A percentile compares a stretch with the other conserved stretches of the same genome.
Conservation (phyloP, 1,140 invertebrate species). For the Calephelis virginiensis region DNA sequence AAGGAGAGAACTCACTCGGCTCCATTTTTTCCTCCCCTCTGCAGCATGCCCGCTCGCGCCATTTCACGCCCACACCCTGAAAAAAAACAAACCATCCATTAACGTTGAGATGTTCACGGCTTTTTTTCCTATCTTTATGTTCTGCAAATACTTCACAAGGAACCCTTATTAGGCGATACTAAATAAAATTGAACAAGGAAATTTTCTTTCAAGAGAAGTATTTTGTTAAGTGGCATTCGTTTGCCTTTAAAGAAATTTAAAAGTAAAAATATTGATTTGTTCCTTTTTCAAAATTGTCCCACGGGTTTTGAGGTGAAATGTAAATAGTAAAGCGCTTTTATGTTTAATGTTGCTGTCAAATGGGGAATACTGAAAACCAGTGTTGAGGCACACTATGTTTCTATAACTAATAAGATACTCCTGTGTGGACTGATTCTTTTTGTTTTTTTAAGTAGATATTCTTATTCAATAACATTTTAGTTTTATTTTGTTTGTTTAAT, state of each 20-base stretch:
- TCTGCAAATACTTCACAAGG: constrained; percentile 49
- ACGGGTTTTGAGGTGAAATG: no score
- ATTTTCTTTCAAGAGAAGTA: constrained; percentile 12
- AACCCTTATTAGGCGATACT: constrained; percentile 22
- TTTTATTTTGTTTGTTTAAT: no score
- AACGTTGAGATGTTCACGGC: constrained; percentile 52
- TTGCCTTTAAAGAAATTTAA: not conserved
- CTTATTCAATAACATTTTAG: no score
- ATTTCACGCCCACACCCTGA: constrained; percentile 74
- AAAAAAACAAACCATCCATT: constrained; percentile 69
- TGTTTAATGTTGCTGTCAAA: no score
- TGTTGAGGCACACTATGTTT: no score
- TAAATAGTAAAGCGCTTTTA: no score
- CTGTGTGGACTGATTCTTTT: no score
- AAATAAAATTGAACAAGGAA: constrained; percentile 17
- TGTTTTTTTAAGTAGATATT: no score
- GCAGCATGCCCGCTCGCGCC: constrained; percentile 79
- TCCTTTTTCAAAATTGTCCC: not conserved
- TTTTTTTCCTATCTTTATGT: constrained; percentile 55
- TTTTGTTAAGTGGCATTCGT: constrained; percentile 10
- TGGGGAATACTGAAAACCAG: no score
- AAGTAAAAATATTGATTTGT: constrained; percentile 3
- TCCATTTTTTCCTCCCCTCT: constrained; percentile 78
- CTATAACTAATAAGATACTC: no score
- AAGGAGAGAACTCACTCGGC: constrained; percentile 66